Percentiles rank a stretch among this genome's conserved stretches.
These are phyloP conservation scores for Tromatobia lineatoria DNA, from an alignment of 2,888 invertebrate genomes.

Conservation along the genomic window DNA sequence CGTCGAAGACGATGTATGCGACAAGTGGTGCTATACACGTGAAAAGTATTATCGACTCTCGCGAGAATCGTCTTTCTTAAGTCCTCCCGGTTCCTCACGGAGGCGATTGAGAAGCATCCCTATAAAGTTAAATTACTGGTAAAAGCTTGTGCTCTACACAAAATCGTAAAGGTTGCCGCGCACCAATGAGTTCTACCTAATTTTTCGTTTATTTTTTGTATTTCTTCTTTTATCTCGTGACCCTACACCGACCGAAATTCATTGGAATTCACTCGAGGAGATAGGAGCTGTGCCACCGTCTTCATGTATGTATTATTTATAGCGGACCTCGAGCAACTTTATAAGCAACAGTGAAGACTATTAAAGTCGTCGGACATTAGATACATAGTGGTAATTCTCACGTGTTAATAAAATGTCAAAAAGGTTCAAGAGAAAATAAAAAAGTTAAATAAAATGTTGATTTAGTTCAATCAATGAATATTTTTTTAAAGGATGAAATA, in stretches of 20 bases:
- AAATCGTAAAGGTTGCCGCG: constrained; percentile 71
- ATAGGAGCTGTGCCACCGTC: neutral
- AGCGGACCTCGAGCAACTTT: constrained; percentile 38
- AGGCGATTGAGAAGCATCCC: constrained; percentile 58
- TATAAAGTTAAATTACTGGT: constrained; percentile 81
- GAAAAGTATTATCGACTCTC: constrained; percentile 37
- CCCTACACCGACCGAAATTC: neutral
- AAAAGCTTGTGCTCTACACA: constrained; percentile 81
- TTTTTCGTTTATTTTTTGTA: constrained; percentile 1
- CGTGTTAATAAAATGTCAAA: constrained; percentile 59
- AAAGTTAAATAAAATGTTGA: no score
- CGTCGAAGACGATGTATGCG: constrained; percentile 14
- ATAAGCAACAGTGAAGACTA: constrained; percentile 36
- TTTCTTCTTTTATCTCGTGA: constrained; percentile 52
- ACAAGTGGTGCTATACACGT: constrained; percentile 2
- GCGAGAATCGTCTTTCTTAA: neutral
- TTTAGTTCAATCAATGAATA: no score
- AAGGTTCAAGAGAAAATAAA: constrained; percentile 56
- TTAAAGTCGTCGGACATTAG: neutral
- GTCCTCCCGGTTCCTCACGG: neutral
- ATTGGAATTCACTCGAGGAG: constrained; percentile 6
- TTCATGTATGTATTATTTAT: constrained; percentile 47
- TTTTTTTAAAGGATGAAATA: no score
- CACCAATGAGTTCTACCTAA: neutral
- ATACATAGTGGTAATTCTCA: constrained; percentile 50